These are phyloP conservation scores for Arnoldichthys spilopterus DNA, from an alignment of 2,797 vertebrate genomes.

Conservation along the genomic window DNA sequence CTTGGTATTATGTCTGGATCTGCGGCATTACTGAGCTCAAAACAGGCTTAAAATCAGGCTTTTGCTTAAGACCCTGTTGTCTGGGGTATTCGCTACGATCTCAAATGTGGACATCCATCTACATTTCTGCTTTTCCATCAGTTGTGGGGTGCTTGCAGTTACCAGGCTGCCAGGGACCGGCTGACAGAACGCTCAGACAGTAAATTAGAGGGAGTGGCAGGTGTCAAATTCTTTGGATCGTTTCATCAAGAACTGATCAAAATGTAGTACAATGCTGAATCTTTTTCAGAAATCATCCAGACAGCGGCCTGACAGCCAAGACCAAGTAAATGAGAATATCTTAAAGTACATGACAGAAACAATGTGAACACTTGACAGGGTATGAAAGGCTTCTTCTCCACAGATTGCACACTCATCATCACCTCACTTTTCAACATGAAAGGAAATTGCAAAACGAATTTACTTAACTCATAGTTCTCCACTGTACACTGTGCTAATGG, in stretches of 20 bases:
- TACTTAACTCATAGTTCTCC: not conserved
- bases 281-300: not conserved
- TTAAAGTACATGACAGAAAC: slow-evolving; percentile 10
- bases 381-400: not conserved
- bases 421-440: not conserved
- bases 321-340: not conserved
- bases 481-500: not conserved
- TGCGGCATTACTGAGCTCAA: slow-evolving; percentile 5
- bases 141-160: not conserved
- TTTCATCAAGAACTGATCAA: not conserved
- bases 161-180: not conserved
- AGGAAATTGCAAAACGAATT: not conserved
- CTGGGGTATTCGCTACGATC: not conserved
- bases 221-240: slow-evolving; percentile 11
- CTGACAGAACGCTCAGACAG: not conserved
- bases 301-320: not conserved
- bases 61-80: not conserved
- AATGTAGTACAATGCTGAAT: not conserved
- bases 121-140: slow-evolving; percentile 15
- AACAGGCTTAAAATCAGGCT: not conserved
- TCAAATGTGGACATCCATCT: not conserved
- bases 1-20: slow-evolving; percentile 4
- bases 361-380: not conserved
- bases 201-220: not conserved
- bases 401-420: not conserved